Percentiles rank a stretch among this genome's conserved stretches.
Evolutionary conservation across 2,113 vertebrate genomes (phyloP).

Genomic region (Sakesphorus luctuosus): DNA sequence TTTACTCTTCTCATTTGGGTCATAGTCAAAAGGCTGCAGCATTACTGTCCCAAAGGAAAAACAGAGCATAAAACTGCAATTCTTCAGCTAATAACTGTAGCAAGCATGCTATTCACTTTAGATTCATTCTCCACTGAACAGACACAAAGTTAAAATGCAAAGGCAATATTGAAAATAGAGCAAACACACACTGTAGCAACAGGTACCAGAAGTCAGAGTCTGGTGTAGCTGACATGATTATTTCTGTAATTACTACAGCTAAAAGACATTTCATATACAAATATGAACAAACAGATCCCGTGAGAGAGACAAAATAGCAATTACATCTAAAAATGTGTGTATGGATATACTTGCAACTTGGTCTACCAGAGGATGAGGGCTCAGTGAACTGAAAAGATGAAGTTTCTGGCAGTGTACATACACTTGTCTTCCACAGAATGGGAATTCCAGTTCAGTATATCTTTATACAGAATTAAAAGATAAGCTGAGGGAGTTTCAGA

Average conservation of each 20-base stretch:
- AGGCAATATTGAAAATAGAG: neutral
- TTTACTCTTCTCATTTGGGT: slow-evolving; percentile 99
- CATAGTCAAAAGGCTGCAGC: slow-evolving; percentile 98
- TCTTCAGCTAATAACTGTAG: neutral
- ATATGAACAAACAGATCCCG: neutral
- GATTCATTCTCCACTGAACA: neutral
- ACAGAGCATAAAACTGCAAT: neutral
- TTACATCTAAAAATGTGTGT: neutral
- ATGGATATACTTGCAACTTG: neutral
- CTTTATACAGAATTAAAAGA: neutral
- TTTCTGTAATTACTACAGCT: neutral
- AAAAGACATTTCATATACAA: neutral
- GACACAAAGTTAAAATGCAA: neutral
- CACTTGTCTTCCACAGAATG: neutral
- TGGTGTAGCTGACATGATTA: neutral
- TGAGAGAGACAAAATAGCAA: neutral
- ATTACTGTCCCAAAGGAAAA: slow-evolving; percentile 84
- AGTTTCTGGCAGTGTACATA: neutral
- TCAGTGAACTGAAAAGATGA: neutral
- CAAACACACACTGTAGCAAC: neutral
- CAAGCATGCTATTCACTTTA: neutral
- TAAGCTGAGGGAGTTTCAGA: neutral
- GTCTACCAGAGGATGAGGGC: neutral
- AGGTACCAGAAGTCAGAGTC: neutral
- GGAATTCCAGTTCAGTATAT: neutral